Evolutionary conservation across 2,113 vertebrate species (phyloP), one percentile per base, ranked within the genome.

Genomic region (Halcyon malimbica): DNA sequence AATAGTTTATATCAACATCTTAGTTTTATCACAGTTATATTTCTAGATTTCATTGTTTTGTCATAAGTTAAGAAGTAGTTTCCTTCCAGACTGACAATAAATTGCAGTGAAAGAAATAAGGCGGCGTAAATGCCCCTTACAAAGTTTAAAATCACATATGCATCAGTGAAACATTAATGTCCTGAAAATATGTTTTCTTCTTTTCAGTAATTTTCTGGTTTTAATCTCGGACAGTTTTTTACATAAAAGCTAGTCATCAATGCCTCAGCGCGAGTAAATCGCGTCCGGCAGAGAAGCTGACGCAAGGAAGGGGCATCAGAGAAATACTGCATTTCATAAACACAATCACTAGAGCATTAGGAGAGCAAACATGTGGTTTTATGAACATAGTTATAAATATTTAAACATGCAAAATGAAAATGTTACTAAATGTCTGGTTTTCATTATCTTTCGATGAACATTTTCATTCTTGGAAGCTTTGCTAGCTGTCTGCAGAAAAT

Each of bases 371-470:
- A 94, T 97, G 92, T 97, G 95, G 95, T 96, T 96, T 98, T 97
- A 97, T 97, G 95, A 97, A 97, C 96, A 96, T 90, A 94, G 94
- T 95, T 97, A 97, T 98, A 96, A 98, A 98, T 98, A 98, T 98
- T 98, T 98, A 98, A 98, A 97, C 95, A 97, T 73, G 87, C 91
- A 97, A 98, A 97, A 97, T 98, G 97, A 97, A 98, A 98, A 97
- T 96, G 97, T 98, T 98, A 93, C 98, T 97, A 98, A 98, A 97
- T 98, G 97, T 93, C 94, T 97, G 96, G 85, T 97, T 97, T 98
- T 98, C 92, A 97, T 98, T 98, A 97, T 98, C 92, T 97, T 97
- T 70, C 60, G 37, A 89, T 92, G 93, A 97, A 95, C 93, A 77
- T 92, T 97, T 93, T 97, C 97, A 96, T 96, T 97, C 92, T 94